Evolutionary conservation across 2,888 invertebrate genomes (phyloP).

Genomic region (Melinaea menophilus): DNA sequence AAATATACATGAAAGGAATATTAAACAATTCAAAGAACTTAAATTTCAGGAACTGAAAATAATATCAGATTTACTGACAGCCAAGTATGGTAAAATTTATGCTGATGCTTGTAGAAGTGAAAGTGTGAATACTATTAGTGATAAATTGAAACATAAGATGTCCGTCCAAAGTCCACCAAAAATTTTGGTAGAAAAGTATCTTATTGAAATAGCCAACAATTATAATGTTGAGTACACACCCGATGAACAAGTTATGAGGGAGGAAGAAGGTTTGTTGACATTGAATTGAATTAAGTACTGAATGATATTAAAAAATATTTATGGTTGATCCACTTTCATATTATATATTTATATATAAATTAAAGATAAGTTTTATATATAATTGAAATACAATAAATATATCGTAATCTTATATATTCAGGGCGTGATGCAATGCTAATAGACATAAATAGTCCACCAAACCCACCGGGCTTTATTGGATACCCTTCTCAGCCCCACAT

Average conservation of each 20-base stretch:
- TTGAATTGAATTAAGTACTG: not conserved
- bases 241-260: slow-evolving; percentile 93
- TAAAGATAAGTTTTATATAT: too few relatives aligned
- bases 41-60: slow-evolving; percentile 81
- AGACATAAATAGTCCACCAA: slow-evolving; percentile 81
- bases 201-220: slow-evolving; percentile 97
- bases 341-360: too few relatives aligned
- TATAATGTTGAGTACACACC: slow-evolving; percentile 97
- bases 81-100: slow-evolving; percentile 96
- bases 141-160: slow-evolving; percentile 95
- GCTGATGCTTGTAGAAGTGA: slow-evolving; percentile 92
- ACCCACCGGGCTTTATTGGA: slow-evolving; percentile 89
- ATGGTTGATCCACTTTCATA: not conserved
- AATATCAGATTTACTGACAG: slow-evolving; percentile 91
- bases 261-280: slow-evolving; percentile 76
- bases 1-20: not conserved
- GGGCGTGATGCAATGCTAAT: slow-evolving; percentile 83
- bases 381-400: too few relatives aligned
- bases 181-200: slow-evolving; percentile 92
- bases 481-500: slow-evolving; percentile 85
- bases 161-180: slow-evolving; percentile 97
- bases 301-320: not conserved
- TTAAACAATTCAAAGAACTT: not conserved
- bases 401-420: slow-evolving; percentile 32
- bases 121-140: slow-evolving; percentile 87